These are phyloP conservation scores for Dromaius novaehollandiae DNA, from an alignment of 2,113 vertebrate genomes.

Conservation along the genomic window DNA sequence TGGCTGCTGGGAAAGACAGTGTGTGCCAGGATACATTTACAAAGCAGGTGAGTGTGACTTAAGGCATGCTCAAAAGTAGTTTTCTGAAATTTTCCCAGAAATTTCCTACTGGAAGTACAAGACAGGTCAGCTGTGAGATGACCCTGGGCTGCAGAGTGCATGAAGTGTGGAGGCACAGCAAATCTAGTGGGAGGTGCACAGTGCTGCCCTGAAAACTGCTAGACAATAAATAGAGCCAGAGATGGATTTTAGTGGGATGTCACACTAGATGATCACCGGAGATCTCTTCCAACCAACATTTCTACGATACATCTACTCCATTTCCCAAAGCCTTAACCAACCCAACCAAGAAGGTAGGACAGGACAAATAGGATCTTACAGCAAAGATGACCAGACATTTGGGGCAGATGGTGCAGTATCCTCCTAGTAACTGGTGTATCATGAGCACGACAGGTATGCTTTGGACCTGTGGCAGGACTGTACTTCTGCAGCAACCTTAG, in stretches of 20 bases:
- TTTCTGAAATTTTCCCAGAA: not conserved
- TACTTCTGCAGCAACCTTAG: not conserved
- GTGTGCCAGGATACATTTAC: not conserved
- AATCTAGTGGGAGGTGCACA: not conserved
- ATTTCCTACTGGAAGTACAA: too few species aligned
- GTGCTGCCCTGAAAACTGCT: not conserved
- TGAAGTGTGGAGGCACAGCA: not conserved
- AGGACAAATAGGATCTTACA: not conserved
- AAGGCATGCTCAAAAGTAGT: not conserved
- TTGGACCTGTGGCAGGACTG: not conserved
- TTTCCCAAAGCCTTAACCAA: not conserved
- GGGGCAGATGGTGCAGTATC: not conserved
- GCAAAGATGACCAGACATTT: not conserved
- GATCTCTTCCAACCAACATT: not conserved
- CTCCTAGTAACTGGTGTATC: not conserved
- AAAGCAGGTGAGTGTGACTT: not conserved
- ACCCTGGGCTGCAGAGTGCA: not conserved
- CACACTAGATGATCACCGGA: not conserved
- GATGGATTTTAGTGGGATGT: not conserved
- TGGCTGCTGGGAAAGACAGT: not conserved
- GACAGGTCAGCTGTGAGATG: not conserved
- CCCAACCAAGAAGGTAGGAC: not conserved
- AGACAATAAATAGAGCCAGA: not conserved
- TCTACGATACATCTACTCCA: accelerated
- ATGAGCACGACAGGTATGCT: not conserved